These are phyloP conservation scores for Xestia rhomboidea DNA, from an alignment of 2,888 invertebrate species.

Conservation along the genomic window DNA sequence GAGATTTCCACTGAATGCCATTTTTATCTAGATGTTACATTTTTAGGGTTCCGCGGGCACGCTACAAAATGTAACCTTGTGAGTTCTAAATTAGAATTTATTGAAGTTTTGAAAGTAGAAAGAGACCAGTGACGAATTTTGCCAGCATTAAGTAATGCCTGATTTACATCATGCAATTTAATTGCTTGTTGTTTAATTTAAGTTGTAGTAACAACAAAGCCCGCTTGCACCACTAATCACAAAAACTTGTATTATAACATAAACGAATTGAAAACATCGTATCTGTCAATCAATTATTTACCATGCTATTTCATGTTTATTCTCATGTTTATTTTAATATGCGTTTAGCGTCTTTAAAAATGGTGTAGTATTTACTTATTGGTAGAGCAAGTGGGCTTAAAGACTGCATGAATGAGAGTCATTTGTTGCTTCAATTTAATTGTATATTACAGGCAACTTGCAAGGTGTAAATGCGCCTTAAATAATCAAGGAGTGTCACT, in stretches of 20 bases:
- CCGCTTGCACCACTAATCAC: not conserved
- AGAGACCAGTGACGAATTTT: not conserved
- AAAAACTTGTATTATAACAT: not conserved
- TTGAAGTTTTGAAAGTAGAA: not conserved
- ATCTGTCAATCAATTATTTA: not conserved
- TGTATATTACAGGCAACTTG: not conserved
- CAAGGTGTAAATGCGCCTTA: not conserved
- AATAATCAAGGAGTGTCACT: not conserved
- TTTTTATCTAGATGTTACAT: constrained; percentile 34
- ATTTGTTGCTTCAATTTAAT: not conserved
- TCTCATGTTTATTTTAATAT: no score
- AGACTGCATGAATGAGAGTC: not conserved
- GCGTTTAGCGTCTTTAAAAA: not conserved
- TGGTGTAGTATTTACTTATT: not conserved
- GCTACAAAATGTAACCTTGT: constrained; percentile 4
- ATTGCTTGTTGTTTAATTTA: not conserved
- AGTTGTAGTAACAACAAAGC: not conserved
- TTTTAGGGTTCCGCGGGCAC: constrained; percentile 9
- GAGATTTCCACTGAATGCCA: constrained; percentile 42
- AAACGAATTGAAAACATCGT: not conserved
- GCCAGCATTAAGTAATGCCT: not conserved
- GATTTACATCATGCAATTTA: not conserved
- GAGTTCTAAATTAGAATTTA: not conserved
- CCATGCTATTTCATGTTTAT: no score
- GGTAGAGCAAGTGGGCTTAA: not conserved